Evolutionary conservation across 2,797 vertebrate genomes (phyloP), one percentile per base, ranked within the genome.

Genomic region (Rhabdophis nuchalis): DNA sequence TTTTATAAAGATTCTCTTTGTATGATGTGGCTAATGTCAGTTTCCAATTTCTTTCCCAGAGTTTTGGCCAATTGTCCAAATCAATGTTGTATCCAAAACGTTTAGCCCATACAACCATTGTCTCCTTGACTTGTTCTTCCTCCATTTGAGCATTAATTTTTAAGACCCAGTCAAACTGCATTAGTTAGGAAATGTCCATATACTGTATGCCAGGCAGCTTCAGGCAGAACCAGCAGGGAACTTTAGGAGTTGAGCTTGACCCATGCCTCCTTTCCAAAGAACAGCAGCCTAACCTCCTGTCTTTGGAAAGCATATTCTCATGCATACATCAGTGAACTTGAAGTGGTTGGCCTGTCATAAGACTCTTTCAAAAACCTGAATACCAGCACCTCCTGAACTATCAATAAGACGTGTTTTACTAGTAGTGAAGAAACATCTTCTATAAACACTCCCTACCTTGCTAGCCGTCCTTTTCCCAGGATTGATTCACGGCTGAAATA

Each of bases 391-490:
- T 97, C 97, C 97, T 97, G 97, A 97, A 97, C 97, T 97, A 98
- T 97, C 97, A 98, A 96, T 95, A 96, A 96, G 96, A 96, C 88
- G 93, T 97, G 97, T 97, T 98, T 98, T 97, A 97, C 95, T 97
- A 97, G 96, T 94, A 95, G 96, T 97, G 97, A 97, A 97, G 97
- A 98, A 97, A 97, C 97, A 94, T 95, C 97, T 97, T 97, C 95
- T 97, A 93, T 97, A 98, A 98, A 98, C 97, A 98, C 96, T 97
- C 97, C 97, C 97, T 97, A 97, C 97, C 96, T 97, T 96, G 95
- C 94, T 94, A 90, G 94, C 95, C 94, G 68, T 95, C 95, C 92
- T 93, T 96, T 88, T 96, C 96, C 96, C 96, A 97, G 96, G 95
- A 95, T 97, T 97, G 97, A 97, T 96, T 97, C 97, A 97, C 94